Base-by-base conservation (phyloP, 2,797 vertebrate genomes). In the Chiroxiphia lanceolata region DNA sequence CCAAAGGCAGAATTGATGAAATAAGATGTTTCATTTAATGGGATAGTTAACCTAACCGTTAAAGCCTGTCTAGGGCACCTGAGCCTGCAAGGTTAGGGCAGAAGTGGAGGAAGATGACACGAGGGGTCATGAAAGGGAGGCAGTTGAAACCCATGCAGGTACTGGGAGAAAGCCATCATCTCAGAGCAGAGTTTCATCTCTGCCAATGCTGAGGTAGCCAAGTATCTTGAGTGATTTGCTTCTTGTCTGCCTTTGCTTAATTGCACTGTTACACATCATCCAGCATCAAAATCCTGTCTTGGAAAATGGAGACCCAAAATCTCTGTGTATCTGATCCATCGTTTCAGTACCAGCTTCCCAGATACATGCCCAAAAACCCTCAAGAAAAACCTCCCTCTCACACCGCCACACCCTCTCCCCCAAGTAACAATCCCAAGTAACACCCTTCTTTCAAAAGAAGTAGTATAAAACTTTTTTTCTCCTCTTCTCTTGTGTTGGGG, bases 11-110 rank as follows among this genome's bases (percentile, higher is more conserved):
- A 69, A 40, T 5, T 8, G 54, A 40, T 17, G 17, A 60, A 80
- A 34, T 47, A 50, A 65, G 22, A 57, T 25, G 15, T 56, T 76
- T 70, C 7, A 23, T 75, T 45, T 60, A 16, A 36, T 6, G 29
- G 6, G 8, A 19, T 31, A 11, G 25, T 68, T 71, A 44, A 15
- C 4, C 7, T 31, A 31, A 29, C 34, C 16, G 1, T 53, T 67
- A 50, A 57, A 75, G 19, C 14, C 7, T 29, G 3, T 10, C 36
- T 36, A 25, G 36, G 48, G 4, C 34, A 54, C 3, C 36, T 9
- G n/a, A 11, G 1, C 25, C 31, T 44, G 10, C 0, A 0, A 59
- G 40, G 25, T 18, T 33, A 0, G 0, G 20, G 25, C 10, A 53
- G 33, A 48, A 31, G 47, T 8, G 48, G 54, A 31, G 3, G 57